Evolutionary conservation across 2,113 vertebrate species (phyloP).

Genomic region (human (Homo sapiens)): GRCh38 chr1:38016501-38017000

Average conservation of each 20-base stretch:
- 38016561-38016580: constrained; percentile 35
- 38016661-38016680: constrained; percentile 51
- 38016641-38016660: constrained; percentile 46
- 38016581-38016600: constrained; percentile 44
- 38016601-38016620: constrained; percentile 47
- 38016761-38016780: constrained; percentile 51
- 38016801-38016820: constrained; percentile 66
- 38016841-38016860: constrained; percentile 64
- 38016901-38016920: constrained; percentile 46
- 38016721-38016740: constrained; percentile 37
- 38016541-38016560: constrained; percentile 39
- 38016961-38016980: constrained; percentile 12
- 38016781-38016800: constrained; percentile 56
- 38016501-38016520: constrained; percentile 36
- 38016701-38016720: constrained; percentile 65
- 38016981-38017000: not conserved
- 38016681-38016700: constrained; percentile 52
- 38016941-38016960: constrained; percentile 5
- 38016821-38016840: constrained; percentile 60
- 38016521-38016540: constrained; percentile 44
- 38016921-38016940: constrained; percentile 48
- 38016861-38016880: constrained; percentile 62
- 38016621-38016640: constrained; percentile 15
- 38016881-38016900: constrained; percentile 61
- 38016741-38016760: constrained; percentile 61